Base-by-base conservation (phyloP, 2,113 vertebrate genomes). In the Cichladusa arquata region DNA sequence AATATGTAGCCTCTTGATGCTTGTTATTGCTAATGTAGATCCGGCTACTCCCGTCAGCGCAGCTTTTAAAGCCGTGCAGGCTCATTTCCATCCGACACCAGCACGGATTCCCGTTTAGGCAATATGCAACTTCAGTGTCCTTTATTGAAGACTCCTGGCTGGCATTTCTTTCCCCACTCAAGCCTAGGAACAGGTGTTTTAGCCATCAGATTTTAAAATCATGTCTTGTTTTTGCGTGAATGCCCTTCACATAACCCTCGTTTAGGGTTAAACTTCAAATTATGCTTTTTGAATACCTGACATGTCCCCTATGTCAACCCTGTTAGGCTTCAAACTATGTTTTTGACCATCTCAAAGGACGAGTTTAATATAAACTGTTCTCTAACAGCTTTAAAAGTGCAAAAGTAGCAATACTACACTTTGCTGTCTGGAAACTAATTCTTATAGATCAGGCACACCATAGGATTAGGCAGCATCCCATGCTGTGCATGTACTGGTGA, bases 1-100 rank as follows among this genome's bases (percentile, higher is more conserved):
- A 79, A 76, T 80, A 28, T 33, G 90, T 57, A 87, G 73, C 70
- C 38, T 72, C 84, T 92, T 91, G 72, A 81, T 93, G 84, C 72
- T 88, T 92, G 64, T 77, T 92, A 48, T 72, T 95, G 42, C 53
- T 51, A 81, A 72, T 2, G 26, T 15, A 53, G 96, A 72, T 79
- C 57, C 4, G 28, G 89, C 83, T 89, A 1, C 84, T 96, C 65
- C 73, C 12, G 23, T 80, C 78, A 76, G 65, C 10, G 1, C 8
- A 79, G 86, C 73, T 4, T 53, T 89, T 69, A 65, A 91, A 92
- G 84, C n/a, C 78, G 28, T 19, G 60, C 69, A 8, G 65, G 58
- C 34, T 81, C 18, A 61, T 89, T 95, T 78, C 84, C 87, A 50
- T 65, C 78, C 36, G 10, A 36, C 54, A 12, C 48, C 9, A 56